Conservation (phyloP, 1,140 invertebrate genomes). For the Chironomus tepperi region DNA sequence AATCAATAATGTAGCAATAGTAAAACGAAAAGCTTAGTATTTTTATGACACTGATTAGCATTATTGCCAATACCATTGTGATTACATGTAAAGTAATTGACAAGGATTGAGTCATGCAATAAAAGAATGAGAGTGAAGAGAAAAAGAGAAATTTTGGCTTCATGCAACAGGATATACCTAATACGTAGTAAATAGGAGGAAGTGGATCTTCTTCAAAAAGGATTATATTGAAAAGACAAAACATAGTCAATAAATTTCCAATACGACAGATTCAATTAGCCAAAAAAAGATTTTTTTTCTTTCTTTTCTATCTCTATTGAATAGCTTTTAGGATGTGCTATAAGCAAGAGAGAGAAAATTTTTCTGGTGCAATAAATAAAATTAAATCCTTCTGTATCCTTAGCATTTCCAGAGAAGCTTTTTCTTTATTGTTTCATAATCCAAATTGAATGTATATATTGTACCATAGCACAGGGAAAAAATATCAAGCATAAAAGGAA, state of each 20-base stretch:
- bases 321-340: background rate
- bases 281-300: background rate
- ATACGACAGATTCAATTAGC: constrained; percentile 20
- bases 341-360: background rate
- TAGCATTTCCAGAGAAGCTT: background rate
- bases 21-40: too few relatives aligned
- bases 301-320: background rate
- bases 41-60: too few relatives aligned
- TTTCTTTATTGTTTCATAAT: constrained; percentile 20
- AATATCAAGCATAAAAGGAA: background rate
- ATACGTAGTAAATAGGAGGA: too few relatives aligned
- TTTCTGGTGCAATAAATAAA: constrained; percentile 6
- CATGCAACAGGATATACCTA: too few relatives aligned
- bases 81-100: too few relatives aligned
- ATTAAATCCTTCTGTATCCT: background rate
- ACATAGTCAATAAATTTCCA: constrained; percentile 9
- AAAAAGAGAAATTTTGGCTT: too few relatives aligned
- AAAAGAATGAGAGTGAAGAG: too few relatives aligned
- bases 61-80: too few relatives aligned
- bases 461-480: background rate
- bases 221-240: background rate
- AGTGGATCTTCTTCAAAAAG: too few relatives aligned
- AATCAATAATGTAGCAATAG: too few relatives aligned
- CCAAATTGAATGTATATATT: background rate
- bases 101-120: too few relatives aligned